Evolutionary conservation across 1,140 invertebrate genomes (phyloP).

Genomic region (Drosophila pruinosa): DNA sequence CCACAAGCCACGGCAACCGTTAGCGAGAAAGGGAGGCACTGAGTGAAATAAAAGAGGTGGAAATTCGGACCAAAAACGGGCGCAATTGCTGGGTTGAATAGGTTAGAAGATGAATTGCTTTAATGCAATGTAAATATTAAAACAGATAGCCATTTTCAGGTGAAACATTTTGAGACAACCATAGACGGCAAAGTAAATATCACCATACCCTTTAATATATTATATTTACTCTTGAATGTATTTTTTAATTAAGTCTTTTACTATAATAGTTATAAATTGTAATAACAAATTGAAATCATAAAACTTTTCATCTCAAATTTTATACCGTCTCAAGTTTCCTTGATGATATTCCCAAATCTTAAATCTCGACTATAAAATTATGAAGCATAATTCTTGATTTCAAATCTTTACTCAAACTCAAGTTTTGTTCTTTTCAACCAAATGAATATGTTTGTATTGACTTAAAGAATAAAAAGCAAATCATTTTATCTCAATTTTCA

Average conservation of each 20-base stretch:
- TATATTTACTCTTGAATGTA: no score
- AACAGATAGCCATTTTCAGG: no score
- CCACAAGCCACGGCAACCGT: conserved; percentile 3
- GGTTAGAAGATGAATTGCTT: not conserved
- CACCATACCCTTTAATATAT: no score
- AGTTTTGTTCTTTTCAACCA: not conserved
- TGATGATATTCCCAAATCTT: not conserved
- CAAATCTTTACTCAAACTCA: not conserved
- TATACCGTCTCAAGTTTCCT: not conserved
- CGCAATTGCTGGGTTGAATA: not conserved
- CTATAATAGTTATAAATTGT: no score
- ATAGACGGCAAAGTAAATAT: no score
- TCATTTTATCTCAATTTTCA: conserved; percentile 29
- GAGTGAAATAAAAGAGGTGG: not conserved
- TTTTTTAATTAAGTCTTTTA: no score
- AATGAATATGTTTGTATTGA: conserved; percentile 1
- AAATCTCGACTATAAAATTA: not conserved
- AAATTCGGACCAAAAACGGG: not conserved
- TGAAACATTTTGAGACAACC: no score
- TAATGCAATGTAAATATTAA: not conserved
- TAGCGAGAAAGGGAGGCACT: not conserved
- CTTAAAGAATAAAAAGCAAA: conserved; percentile 8
- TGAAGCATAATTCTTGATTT: not conserved
- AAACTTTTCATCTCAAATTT: no score
- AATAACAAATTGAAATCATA: no score